Base-by-base conservation (phyloP, 2,888 invertebrate genomes). In the Dryobota labecula region DNA sequence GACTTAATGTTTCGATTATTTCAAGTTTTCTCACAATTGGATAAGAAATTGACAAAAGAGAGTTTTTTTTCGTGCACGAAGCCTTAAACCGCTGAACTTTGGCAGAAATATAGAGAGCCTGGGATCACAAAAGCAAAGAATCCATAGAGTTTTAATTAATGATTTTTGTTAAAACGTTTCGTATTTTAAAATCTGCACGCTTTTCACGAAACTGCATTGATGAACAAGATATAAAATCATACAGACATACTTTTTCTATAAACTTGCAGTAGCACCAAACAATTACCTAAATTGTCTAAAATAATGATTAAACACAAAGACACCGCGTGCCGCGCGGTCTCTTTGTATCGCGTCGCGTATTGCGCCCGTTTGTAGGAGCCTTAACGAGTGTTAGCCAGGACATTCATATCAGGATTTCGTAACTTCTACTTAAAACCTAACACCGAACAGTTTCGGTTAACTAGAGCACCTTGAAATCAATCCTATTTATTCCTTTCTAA, bases 401-500 rank as follows among this genome's bases (percentile, higher is more conserved):
- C 63, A 69, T 77, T 73, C 68, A 66, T 77, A 66, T 69, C 56
- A 76, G 38, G 43, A 83, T 84, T 78, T 78, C 75, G 73, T 62
- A 20, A 54, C 36, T 51, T 27, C 13, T 24, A 33, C 53, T 67
- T 36, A 66, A 30, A 75, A 82, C 66, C 73, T 61, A 71, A 78
- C 66, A 77, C 76, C 62, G 60, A 70, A 76, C 33, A 64, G 56
- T 79, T 84, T 85, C 82, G 82, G 84, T 84, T 78, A 76, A 87
- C 86, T 82, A 66, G 83, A 87, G 87, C 86, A 82, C 93, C 93
- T 93, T 93, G 93, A 92, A 93, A 88, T 86, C 78, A 86, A 91
- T 91, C 87, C 79, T 70, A 77, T 86, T 85, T 70, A 77, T 86
- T 85, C 93, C 93, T 93, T 93, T 93, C 93, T 91, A 93, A 92